These are phyloP conservation scores for Torymus tubicola DNA, from an alignment of 2,888 invertebrate species.

Conservation along the genomic window DNA sequence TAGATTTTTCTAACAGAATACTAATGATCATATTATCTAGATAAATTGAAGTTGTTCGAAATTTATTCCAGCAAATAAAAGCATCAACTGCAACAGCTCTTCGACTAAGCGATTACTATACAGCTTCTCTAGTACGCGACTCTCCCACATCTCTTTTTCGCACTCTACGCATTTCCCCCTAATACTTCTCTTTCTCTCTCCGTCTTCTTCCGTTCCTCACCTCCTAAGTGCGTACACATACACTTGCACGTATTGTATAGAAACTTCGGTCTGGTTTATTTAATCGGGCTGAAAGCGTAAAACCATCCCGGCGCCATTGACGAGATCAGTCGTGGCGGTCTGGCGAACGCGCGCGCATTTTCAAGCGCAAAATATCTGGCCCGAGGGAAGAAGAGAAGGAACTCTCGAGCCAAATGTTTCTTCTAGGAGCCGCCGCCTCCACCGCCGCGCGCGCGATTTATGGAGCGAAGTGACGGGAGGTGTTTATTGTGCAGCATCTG, in stretches of 20 bases:
- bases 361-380: constrained; percentile 47
- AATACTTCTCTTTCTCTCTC: too few species aligned
- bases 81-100: too few species aligned
- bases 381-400: constrained; percentile 36
- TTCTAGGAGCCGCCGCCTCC: constrained; percentile 71
- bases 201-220: background rate
- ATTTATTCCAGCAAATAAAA: too few species aligned
- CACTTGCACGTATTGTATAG: background rate
- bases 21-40: too few species aligned
- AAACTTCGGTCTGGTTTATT: constrained; percentile 47
- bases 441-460: constrained; percentile 72
- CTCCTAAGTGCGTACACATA: background rate
- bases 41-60: too few species aligned
- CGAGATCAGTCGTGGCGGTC: constrained; percentile 26
- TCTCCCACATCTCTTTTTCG: too few species aligned
- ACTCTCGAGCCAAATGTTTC: constrained; percentile 72
- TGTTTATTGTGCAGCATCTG: constrained; percentile 77
- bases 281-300: constrained; percentile 50
- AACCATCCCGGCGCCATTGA: constrained; percentile 45
- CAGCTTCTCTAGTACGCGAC: too few species aligned
- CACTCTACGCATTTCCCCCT: too few species aligned
- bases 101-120: too few species aligned
- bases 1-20: too few species aligned
- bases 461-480: constrained; percentile 76
- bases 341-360: background rate